Base-by-base conservation (phyloP, 2,797 vertebrate species). In the Gadopsis marmoratus region DNA sequence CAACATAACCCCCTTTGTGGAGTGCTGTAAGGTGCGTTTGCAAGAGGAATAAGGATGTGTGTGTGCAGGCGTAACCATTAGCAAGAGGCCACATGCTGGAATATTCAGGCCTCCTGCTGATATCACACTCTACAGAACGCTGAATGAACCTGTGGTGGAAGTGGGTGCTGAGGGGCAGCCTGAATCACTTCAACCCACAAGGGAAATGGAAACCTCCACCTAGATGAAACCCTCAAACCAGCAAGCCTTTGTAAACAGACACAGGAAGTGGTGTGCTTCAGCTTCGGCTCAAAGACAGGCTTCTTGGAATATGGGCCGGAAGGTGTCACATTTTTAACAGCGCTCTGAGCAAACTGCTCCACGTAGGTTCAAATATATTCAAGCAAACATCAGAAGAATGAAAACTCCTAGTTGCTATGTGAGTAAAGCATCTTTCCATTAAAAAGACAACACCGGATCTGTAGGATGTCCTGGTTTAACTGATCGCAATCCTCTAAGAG, bases 171-270 rank as follows among this genome's bases (percentile, higher is more conserved):
- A 60, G 33, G 35, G 71, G 62, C 10, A 0, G 16, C 0, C 4
- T 63, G 48, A 11, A 21, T 37, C 50, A 74, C 79, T 74, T 79
- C 54, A 76, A 69, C 53, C 67, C 66, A 23, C 80, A 74, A 59
- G 60, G 60, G 81, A 78, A 84, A 78, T 50, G 63, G 53, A 71
- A 63, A 67, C 76, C 76, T 86, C 83, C 76, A 74, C 47, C 13
- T 9, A 29, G 29, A 78, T 23, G 16, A 63, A 66, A 74, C 31
- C 77, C 65, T 64, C 35, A 70, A 80, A 76, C 45, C 76, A 67
- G 53, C 31, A 67, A 23, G 7, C 35, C 72, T 63, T 54, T 37
- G 39, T 73, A n/a, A 64, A 66, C 48, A 78, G 1, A 78, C 55
- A 56, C 31, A 83, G 81, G 78, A 84, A 69, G 71, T 55, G 66